phyloP scores from a whole-genome alignment of 2,888 invertebrate species.

The Brachylomia viminalis region DNA sequence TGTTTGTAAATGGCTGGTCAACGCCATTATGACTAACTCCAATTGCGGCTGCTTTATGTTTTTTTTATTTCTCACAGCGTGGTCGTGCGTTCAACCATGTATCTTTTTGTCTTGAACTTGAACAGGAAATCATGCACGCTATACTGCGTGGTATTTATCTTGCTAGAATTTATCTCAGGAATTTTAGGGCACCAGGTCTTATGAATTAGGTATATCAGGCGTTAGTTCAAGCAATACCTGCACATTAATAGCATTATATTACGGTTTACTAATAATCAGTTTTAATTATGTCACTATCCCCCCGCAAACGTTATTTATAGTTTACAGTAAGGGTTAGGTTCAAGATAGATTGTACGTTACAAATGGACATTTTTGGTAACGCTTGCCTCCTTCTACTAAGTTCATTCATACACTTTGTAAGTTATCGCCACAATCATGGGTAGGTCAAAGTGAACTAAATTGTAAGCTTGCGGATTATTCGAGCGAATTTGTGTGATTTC shows the following conservation, averaged over 20 bases:
- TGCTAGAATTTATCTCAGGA: background rate
- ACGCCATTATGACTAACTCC: constrained; percentile 19
- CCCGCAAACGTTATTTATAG: constrained; percentile 16
- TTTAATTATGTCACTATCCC: background rate
- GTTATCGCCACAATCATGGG: constrained; percentile 46
- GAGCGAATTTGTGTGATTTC: constrained; percentile 54
- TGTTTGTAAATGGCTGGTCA: constrained; percentile 2
- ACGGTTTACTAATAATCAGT: background rate
- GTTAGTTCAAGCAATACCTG: background rate
- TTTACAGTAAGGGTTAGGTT: too few species aligned
- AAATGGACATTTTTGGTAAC: constrained; percentile 3
- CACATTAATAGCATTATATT: background rate
- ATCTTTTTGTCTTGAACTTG: constrained; percentile 6
- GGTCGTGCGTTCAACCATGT: background rate
- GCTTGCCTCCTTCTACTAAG: constrained; percentile 17
- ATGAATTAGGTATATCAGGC: background rate
- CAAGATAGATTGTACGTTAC: background rate
- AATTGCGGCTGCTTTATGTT: background rate
- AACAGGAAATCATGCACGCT: constrained; percentile 7
- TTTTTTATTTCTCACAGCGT: constrained; percentile 7
- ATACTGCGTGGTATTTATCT: background rate
- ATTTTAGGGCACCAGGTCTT: background rate
- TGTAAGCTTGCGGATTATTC: constrained; percentile 54
- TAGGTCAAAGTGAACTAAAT: constrained; percentile 58
- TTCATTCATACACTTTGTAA: constrained; percentile 50